Evolutionary conservation across 1,140 invertebrate species (phyloP).

Genomic region (Meteorus sp.): DNA sequence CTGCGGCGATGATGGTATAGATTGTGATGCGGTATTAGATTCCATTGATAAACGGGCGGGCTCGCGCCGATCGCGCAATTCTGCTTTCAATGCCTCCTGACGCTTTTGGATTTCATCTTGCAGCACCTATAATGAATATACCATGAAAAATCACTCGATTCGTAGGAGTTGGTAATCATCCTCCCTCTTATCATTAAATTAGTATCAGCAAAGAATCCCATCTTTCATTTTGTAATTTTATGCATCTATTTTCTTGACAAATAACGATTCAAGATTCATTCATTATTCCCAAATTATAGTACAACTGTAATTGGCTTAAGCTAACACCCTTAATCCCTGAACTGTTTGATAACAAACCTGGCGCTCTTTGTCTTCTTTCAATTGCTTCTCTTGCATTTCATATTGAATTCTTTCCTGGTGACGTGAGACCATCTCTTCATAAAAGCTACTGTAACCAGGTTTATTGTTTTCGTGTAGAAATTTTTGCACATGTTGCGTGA

Average conservation of each 20-base stretch:
- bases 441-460: slow-evolving; percentile 74
- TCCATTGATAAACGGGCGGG: slow-evolving; percentile 38
- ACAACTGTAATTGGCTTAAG: no score
- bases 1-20: slow-evolving; percentile 49
- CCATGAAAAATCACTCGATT: no score
- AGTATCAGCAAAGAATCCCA: slow-evolving; percentile 23
- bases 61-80: slow-evolving; percentile 56
- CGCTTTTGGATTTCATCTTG: slow-evolving; percentile 71
- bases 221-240: no score
- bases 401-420: slow-evolving; percentile 65
- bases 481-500: slow-evolving; percentile 70
- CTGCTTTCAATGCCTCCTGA: slow-evolving; percentile 68
- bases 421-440: slow-evolving; percentile 79
- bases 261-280: no score
- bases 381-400: slow-evolving; percentile 62
- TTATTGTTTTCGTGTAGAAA: slow-evolving; percentile 75
- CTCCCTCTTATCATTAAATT: slow-evolving; percentile 5
- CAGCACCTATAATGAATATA: slow-evolving; percentile 62
- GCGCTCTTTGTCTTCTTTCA: slow-evolving; percentile 66
- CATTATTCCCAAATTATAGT: no score
- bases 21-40: slow-evolving; percentile 38
- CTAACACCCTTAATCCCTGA: slow-evolving; percentile 1
- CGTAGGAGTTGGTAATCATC: no score
- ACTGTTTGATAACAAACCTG: slow-evolving; percentile 34
- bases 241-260: no score